Base-by-base conservation (phyloP, 2,888 invertebrate genomes). In the Harpalus rubripes region DNA sequence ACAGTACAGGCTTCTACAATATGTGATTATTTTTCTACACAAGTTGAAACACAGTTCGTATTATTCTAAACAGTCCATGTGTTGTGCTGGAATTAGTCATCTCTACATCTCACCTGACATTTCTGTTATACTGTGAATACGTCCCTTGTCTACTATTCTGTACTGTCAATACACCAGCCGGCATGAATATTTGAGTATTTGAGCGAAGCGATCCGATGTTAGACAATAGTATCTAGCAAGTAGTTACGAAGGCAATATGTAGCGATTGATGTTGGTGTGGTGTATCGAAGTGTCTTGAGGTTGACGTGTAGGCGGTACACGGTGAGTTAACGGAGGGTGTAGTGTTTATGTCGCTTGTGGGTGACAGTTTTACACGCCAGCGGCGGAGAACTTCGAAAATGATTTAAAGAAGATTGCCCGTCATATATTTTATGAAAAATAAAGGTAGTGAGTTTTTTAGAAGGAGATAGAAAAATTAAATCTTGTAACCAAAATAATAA, bases 261-360 rank as follows among this genome's bases (percentile, higher is more conserved):
- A 52, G 44, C 44, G 44, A 52, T 52, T 52, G 44, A 52, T 12
- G 44, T 52, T 8, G 44, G 12, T 52, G 44, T 52, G 44, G 44
- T 12, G 10, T 52, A 52, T 52, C 44, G 44, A 52, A 52, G 44
- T 52, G 12, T 52, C 44, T 52, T 12, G 44, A 12, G 10, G 44
- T 52, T 12, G 44, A 52, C 8, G 44, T 52, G 44, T 52, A 52
- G 44, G 44, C 44, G 44, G 44, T 52, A 52, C 44, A 32, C 41
- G 39, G 15, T 56, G 32, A 32, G 32, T 32, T 32, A 32, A 32
- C 32, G 16, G 26, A 22, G 8, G 58, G 78, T 59, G 56, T 39
- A 63, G 56, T 65, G 81, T 81, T 81, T 81, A 81, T 81, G 81
- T 81, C 81, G 63, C 56, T 41, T 81, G 81, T 81, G 65, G 16